phyloP scores from a whole-genome alignment of 1,140 invertebrate genomes.

The Drosophila equinoxialis region DNA sequence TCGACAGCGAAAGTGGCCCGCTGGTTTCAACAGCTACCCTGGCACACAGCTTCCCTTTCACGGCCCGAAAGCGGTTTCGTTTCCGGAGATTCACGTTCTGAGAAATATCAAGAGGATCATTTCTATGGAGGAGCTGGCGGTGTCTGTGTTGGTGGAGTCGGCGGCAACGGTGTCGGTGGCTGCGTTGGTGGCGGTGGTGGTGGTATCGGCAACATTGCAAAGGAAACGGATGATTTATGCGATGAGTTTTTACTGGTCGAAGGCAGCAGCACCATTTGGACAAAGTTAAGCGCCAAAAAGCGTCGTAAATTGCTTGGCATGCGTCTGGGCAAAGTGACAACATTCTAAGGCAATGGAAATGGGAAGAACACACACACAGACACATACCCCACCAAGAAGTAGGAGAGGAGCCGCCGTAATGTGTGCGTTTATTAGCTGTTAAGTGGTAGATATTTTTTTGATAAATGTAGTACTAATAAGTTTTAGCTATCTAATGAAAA shows the following conservation, averaged over 20 bases:
- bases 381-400: not conserved
- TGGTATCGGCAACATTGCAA: slow-evolving; percentile 81
- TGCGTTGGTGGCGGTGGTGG: slow-evolving; percentile 36
- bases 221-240: slow-evolving; percentile 83
- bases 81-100: slow-evolving; percentile 84
- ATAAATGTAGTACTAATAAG: slow-evolving; percentile 50
- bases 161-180: not conserved
- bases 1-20: slow-evolving; percentile 88
- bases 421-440: slow-evolving; percentile 81
- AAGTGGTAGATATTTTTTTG: slow-evolving; percentile 55
- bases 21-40: slow-evolving; percentile 88
- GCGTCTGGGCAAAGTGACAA: slow-evolving; percentile 87
- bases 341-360: slow-evolving; percentile 83
- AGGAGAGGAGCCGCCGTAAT: slow-evolving; percentile 41
- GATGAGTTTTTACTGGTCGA: slow-evolving; percentile 84
- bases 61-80: slow-evolving; percentile 89
- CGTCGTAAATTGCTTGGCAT: slow-evolving; percentile 86
- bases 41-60: slow-evolving; percentile 85
- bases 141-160: not conserved
- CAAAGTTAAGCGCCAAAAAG: slow-evolving; percentile 87
- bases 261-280: slow-evolving; percentile 85
- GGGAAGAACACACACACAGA: not conserved
- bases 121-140: slow-evolving; percentile 47
- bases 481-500: slow-evolving; percentile 54
- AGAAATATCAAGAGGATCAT: slow-evolving; percentile 81